These are phyloP conservation scores for Ametastegia equiseti DNA, from an alignment of 2,888 invertebrate species.

Conservation along the genomic window DNA sequence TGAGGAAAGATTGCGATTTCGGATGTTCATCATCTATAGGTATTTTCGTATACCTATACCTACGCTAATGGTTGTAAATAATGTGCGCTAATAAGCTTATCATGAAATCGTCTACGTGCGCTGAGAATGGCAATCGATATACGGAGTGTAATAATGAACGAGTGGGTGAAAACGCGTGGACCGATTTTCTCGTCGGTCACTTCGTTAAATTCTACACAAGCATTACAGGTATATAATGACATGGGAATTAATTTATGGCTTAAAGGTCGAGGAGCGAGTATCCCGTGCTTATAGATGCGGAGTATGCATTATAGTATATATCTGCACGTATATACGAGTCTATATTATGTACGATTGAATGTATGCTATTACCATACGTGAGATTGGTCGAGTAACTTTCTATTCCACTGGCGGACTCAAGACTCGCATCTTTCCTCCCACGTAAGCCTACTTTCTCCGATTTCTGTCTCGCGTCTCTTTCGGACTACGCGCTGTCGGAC, in stretches of 20 bases:
- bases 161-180: slow-evolving; percentile 12
- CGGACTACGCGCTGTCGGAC: slow-evolving; percentile 35
- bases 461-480: slow-evolving; percentile 45
- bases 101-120: not conserved
- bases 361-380: slow-evolving; percentile 7
- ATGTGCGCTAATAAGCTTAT: not conserved
- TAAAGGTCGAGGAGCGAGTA: not conserved
- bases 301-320: not conserved
- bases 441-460: slow-evolving; percentile 62
- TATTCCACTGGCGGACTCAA: slow-evolving; percentile 60
- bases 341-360: slow-evolving; percentile 54
- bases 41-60: too few relatives aligned
- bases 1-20: too few relatives aligned
- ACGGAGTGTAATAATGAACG: not conserved
- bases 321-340: slow-evolving; percentile 51
- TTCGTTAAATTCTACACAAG: not conserved
- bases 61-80: not conserved
- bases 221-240: not conserved
- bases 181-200: not conserved
- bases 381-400: slow-evolving; percentile 58
- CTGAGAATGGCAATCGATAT: not conserved
- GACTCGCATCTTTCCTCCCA: slow-evolving; percentile 57
- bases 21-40: too few relatives aligned
- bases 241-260: not conserved
- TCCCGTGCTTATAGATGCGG: not conserved